Conservation (phyloP, 2,113 vertebrate genomes). For the Sylvilagus bachmani region DNA sequence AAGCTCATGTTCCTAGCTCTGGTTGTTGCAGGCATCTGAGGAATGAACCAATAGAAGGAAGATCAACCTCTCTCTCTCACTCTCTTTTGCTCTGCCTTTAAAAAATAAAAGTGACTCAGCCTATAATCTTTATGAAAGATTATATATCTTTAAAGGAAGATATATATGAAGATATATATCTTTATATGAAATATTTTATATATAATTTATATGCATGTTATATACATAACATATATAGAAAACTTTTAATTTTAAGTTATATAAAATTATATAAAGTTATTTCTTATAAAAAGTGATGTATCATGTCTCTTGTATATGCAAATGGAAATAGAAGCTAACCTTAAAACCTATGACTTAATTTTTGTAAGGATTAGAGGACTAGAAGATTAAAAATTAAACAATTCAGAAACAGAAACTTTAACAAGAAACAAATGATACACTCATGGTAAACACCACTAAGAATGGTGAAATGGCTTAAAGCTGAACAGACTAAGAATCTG, state of each 20-base stretch:
- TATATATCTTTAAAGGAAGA: too few species aligned
- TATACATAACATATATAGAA: too few species aligned
- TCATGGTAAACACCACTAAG: neutral
- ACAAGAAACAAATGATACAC: neutral
- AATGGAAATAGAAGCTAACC: conserved; percentile 17
- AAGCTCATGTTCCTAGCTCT: too few species aligned
- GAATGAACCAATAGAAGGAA: too few species aligned
- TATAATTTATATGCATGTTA: too few species aligned
- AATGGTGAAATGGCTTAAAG: neutral
- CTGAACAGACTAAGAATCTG: neutral
- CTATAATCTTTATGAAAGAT: conserved; percentile 1
- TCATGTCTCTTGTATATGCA: neutral
- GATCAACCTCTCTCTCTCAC: too few species aligned
- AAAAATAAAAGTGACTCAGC: too few species aligned
- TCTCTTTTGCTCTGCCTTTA: too few species aligned
- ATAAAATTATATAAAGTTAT: neutral
- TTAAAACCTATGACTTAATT: conserved; percentile 41
- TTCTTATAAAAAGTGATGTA: neutral
- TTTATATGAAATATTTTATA: too few species aligned
- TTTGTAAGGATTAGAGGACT: neutral
- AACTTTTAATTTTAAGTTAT: too few species aligned
- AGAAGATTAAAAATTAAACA: neutral
- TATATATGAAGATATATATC: too few species aligned
- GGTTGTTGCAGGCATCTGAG: too few species aligned
- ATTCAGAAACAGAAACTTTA: conserved; percentile 27